These are phyloP conservation scores for Gorsachius goisagi DNA, from an alignment of 2,113 vertebrate species.

Conservation along the genomic window DNA sequence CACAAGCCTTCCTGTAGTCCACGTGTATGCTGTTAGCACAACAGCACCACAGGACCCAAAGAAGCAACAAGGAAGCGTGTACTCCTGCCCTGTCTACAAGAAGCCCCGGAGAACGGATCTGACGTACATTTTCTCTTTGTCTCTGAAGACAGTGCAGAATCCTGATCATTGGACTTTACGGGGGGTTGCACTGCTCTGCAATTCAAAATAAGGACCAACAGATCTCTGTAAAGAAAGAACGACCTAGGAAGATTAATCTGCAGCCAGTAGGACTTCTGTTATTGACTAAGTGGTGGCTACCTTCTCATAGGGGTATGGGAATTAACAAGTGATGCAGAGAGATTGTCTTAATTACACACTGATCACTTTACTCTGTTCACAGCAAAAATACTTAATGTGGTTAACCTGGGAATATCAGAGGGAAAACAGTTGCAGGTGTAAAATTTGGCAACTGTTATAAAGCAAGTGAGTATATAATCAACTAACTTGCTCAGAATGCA, in stretches of 20 bases:
- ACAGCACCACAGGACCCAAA: conserved; percentile 38
- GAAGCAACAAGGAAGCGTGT: conserved; percentile 58
- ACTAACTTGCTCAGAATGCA: neutral
- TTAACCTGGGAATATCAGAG: neutral
- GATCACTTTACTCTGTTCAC: neutral
- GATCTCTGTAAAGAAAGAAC: neutral
- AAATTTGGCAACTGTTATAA: neutral
- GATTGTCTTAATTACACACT: neutral
- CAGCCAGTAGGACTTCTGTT: neutral
- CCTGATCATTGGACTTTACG: conserved; percentile 82
- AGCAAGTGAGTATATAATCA: neutral
- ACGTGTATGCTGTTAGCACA: conserved; percentile 80
- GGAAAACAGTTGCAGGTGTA: neutral
- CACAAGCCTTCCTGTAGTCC: conserved; percentile 82
- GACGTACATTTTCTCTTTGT: conserved; percentile 79
- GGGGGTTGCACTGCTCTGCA: conserved; percentile 82
- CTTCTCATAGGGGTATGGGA: neutral
- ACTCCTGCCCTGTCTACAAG: conserved; percentile 84
- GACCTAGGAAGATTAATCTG: neutral
- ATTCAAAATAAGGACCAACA: conserved; percentile 67
- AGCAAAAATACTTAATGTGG: neutral
- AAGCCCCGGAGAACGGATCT: conserved; percentile 83
- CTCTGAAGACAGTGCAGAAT: conserved; percentile 71
- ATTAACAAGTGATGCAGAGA: neutral
- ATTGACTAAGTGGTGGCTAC: neutral